Conservation (phyloP, 2,113 vertebrate species). For the Myrmecobius fasciatus region DNA sequence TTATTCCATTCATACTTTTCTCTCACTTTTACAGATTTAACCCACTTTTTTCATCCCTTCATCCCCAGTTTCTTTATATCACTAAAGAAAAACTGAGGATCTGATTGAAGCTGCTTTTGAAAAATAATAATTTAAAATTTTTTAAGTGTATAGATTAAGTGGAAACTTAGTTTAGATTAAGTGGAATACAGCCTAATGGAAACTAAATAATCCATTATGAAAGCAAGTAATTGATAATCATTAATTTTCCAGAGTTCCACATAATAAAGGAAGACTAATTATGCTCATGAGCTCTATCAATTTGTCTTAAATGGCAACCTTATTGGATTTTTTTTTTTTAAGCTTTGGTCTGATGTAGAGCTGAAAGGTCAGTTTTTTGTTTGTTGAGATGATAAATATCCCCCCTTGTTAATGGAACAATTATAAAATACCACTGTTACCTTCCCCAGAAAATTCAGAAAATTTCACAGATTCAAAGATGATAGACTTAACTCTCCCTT, state of each 20-base stretch:
- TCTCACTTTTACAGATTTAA: not conserved
- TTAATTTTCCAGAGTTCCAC: constrained; percentile 57
- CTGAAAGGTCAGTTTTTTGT: not conserved
- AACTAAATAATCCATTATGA: constrained; percentile 63
- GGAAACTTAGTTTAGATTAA: constrained; percentile 37
- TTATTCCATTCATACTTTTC: not conserved
- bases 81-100: not conserved
- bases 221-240: constrained; percentile 59
- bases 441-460: not conserved
- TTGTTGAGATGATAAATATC: constrained; percentile 1
- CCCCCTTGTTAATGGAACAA: not conserved
- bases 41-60: not conserved
- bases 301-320: not conserved
- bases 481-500: not conserved
- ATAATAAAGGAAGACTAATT: constrained; percentile 53
- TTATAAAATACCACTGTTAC: not conserved
- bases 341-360: not conserved
- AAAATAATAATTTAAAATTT: constrained; percentile 22
- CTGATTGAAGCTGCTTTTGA: not conserved
- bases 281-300: not conserved
- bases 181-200: constrained; percentile 47
- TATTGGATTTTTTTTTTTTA: constrained; percentile 9
- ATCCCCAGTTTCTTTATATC: not conserved
- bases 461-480: not conserved
- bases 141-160: constrained; percentile 22